Evolutionary conservation across 2,113 vertebrate species (phyloP), one percentile per base, ranked within the genome.

Genomic region (Lophura nycthemera): DNA sequence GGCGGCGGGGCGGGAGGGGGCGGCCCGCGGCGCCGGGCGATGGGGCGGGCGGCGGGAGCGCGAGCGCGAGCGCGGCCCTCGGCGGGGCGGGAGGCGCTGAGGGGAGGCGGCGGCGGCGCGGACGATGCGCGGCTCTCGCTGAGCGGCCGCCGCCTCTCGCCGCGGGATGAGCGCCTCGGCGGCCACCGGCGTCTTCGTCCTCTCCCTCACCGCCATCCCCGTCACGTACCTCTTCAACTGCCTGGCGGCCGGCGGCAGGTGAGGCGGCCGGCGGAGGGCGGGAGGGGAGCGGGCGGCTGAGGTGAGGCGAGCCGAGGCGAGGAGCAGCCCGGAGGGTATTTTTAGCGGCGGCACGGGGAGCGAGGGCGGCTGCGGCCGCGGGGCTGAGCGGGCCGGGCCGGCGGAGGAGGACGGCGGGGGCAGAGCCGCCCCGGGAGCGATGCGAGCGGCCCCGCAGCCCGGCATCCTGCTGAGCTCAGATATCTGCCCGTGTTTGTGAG

Each of bases 201-300:
- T 99, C 88, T 99, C 99, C 74, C 94, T 99, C 79, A 98, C 98
- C 84, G 98, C 99, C 91, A 98, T 99, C 91, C 99, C 98, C 65
- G 97, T 97, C 93, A 98, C 98, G 43, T 99, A 98, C 86, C 90
- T 98, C 82, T 98, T 98, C 92, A 99, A 99, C 95, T 97, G 97
- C 54, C 88, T 98, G 77, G 97, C 98, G 45, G 97, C 98, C 95
- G 96, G 77, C 90, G 96, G 96, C 89, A 98, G 98, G 98, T 99
- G 96, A 98, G 98, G 96, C 69, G 54, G 61, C 17, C 16, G 50
- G 32, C 20, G 54, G 16, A 47, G 30, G 29, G 47, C 18, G 30
- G 29, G 66, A 42, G 65, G 27, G 29, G 36, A 38, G 76, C 54
- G 40, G 80, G 64, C 15, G 75, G 64, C 25, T 52, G 57, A 24